Base-by-base conservation (phyloP, 1,140 invertebrate genomes). In the Calephelis virginiensis region DNA sequence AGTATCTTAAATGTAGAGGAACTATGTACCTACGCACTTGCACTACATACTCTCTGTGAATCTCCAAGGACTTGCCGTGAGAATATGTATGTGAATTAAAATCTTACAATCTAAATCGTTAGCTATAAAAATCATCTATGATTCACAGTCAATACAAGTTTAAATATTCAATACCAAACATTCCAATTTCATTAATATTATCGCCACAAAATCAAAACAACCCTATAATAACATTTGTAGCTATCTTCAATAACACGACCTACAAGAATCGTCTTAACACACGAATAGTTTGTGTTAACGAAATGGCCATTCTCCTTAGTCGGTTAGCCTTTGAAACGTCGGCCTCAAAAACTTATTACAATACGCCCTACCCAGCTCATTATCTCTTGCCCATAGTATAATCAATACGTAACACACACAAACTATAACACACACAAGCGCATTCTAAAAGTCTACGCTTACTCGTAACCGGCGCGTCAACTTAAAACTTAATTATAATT, bases 401-500 rank as follows among this genome's bases (percentile, higher is more conserved):
- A 89, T 89, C 88, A 83, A 90, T 89, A 90, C 70, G 75, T 80
- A 81, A 84, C 81, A 82, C 82, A 85, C 77, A 84, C 76, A 82
- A 79, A 81, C 80, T 76, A 75, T 77, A 79, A 75, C 74, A 82
- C 83, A 75, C 81, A 83, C 80, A 81, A 77, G 75, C 76, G 78
- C 81, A 87, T 89, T 90, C 89, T 91, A 85, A 90, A 62, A 89
- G 81, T 84, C 82, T 88, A 89, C 83, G 83, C 81, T 82, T 83
- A 80, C 83, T 80, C 85, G 81, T 90, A 90, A 90, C 86, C 83
- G 80, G 87, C 90, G 93, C 93, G 93, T 94, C 92, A 94, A 94
- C 93, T 94, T 93, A 94, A 90, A 94, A 95, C 93, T 94, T 94
- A 94, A 94, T 94, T 94, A 94, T 94, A 94, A 94, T 94, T 94